Evolutionary conservation across 2,888 invertebrate species (phyloP), one percentile per base, ranked within the genome.

Genomic region (Microplitis deprimator): DNA sequence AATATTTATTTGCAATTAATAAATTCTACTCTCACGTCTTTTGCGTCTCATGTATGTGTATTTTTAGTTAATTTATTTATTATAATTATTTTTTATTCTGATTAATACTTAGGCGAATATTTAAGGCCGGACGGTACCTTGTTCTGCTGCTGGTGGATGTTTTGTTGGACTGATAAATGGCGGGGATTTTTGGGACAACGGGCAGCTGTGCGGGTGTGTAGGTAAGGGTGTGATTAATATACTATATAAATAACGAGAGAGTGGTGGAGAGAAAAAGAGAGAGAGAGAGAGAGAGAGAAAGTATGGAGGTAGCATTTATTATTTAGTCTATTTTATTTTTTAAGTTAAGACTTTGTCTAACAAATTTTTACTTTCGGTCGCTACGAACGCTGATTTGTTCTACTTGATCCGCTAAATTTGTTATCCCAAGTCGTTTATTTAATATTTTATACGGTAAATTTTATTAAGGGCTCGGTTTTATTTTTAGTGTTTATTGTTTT

Each of bases 111-210:
- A 29, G 29, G 8, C 6, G 17, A 62, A 59, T 70, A 70, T 41
- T 17, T 8, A 13, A 70, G 6, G 65, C 65, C n/a, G 50, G 16
- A 73, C 80, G 75, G 71, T 78, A 77, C 77, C 73, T 79, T 29
- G 60, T 79, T 74, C 72, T 78, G 79, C 81, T 82, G 79, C 81
- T 82, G 79, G 81, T 80, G 81, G 79, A 73, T 20, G 29, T 39
- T 39, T 29, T 75, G 61, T 39, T n/a, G 13, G 20, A 40, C 6
- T n/a, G 17, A 64, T 40, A 60, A 76, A 61, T 68, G 17, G 50
- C 59, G 60, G 68, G 68, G 68, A 73, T 16, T 5, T 29, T n/a
- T 17, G 10, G 29, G 76, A 16, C 40, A 8, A 50, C 59, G 64
- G 50, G 59, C 5, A 16, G n/a, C 50, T 70, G 41, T 70, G n/a